A percentile compares a stretch with the other conserved stretches of the same genome.
Evolutionary conservation across 2,888 invertebrate species (phyloP).

Genomic region (Dolichomitus sp.): DNA sequence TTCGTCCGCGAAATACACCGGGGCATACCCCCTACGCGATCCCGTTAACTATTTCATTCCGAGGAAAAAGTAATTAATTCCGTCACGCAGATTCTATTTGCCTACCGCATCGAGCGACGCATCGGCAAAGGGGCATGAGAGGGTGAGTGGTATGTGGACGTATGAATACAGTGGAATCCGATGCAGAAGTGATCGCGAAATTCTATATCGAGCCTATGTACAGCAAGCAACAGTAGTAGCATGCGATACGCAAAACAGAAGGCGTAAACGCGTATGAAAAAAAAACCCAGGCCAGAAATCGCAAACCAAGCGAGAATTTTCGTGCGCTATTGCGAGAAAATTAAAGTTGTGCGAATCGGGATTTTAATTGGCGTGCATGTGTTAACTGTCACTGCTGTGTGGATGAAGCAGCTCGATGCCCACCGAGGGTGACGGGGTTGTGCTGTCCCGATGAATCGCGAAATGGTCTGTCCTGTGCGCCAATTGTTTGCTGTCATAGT

Average conservation of each 20-base stretch:
- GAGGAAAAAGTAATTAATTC: constrained; percentile 77
- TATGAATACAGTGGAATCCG: constrained; percentile 1
- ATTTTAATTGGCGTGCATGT: constrained; percentile 47
- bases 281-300: background rate
- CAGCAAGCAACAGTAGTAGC: background rate
- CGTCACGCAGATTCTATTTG: constrained; percentile 76
- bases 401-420: constrained; percentile 13
- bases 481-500: constrained; percentile 59
- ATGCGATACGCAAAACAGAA: constrained; percentile 1
- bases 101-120: constrained; percentile 46
- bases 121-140: constrained; percentile 7
- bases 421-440: constrained; percentile 8
- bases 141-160: background rate
- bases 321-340: constrained; percentile 38
- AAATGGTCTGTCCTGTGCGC: constrained; percentile 25
- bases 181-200: constrained; percentile 20
- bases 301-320: constrained; percentile 22
- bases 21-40: constrained; percentile 19
- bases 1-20: constrained; percentile 33
- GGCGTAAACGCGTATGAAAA: background rate
- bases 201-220: constrained; percentile 1
- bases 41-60: constrained; percentile 62
- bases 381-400: constrained; percentile 30
- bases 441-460: constrained; percentile 54
- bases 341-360: constrained; percentile 51